Evolutionary conservation across 1,140 invertebrate species (phyloP), one percentile per base, ranked within the genome.

Genomic region (Neodiprion virginianus): DNA sequence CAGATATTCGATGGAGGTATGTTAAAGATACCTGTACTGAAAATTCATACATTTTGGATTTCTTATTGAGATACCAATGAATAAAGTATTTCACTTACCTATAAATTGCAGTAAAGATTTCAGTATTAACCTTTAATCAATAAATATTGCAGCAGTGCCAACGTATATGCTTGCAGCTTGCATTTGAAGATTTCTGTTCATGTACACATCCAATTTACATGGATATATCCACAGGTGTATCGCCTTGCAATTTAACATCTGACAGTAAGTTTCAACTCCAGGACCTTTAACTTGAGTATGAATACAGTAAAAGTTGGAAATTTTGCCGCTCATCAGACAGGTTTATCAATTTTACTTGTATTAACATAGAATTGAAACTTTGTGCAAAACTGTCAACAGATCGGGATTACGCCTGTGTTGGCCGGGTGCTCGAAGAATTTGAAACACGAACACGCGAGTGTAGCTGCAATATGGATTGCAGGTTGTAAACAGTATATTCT

Each of bases 401-500:
- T 72, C 70, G 5, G 0, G 71, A 50, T 14, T 75, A 72, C 49
- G 12, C 11, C n/a, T 76, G 75, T 48, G 67, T 72, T 48, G 71
- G 49, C 21, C n/a, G 69, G 8, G 48, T 76, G 12, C 67, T 74
- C 9, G 61, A 74, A 65, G 72, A 74, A 21, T 76, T 76, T 74
- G 75, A 76, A 71, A 74, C 53, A n/a, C 48, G 68, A 67, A 48
- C 17, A 10, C 17, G 69, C 2, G 12, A 47, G 23, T 76, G 75
- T 53, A 74, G 72, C 48, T 76, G 75, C 61, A 76, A 76, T 50
- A 76, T 74, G 75, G 75, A 76, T 50, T 76, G 75, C 69, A 74
- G 53, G 75, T 74, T 73, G 48, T 48, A 40, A 21, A 21, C 0
- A 21, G 17, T 21, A 21, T 21, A 21, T 21, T 21, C 0, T 21